Conservation (phyloP, 2,797 vertebrate species). For the Propithecus deckenii region DNA sequence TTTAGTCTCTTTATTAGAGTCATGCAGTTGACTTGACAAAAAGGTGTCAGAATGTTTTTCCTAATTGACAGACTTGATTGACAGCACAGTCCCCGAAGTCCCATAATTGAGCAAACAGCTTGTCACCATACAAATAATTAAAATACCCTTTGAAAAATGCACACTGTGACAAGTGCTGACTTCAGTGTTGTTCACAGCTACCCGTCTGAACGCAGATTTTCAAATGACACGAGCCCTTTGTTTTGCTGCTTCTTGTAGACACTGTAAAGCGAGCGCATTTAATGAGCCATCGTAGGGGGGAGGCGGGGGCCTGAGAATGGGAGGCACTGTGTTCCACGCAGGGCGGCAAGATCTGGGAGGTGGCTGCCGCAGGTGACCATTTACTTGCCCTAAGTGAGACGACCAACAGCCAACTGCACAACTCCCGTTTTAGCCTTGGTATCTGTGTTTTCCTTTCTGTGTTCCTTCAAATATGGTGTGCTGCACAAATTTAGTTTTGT, state of each 20-base stretch:
- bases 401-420: neutral
- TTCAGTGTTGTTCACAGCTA: neutral
- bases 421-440: neutral
- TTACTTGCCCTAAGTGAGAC: accelerated
- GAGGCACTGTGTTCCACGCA: neutral
- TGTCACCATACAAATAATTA: slow-evolving; percentile 47
- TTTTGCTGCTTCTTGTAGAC: neutral
- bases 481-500: neutral
- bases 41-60: neutral
- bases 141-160: neutral
- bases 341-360: neutral
- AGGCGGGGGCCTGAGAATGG: accelerated
- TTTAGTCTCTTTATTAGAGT: neutral
- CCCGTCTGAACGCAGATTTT: neutral
- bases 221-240: neutral
- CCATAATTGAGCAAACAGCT: slow-evolving; percentile 55
- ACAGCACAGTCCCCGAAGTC: slow-evolving; percentile 20
- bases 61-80: slow-evolving; percentile 48
- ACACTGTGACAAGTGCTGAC: neutral
- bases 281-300: neutral
- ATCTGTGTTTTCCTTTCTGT: neutral
- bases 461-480: neutral
- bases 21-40: neutral
- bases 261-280: accelerated
- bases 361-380: accelerated